These are phyloP conservation scores for Carassius carassius DNA, from an alignment of 2,113 vertebrate genomes.

Conservation along the genomic window DNA sequence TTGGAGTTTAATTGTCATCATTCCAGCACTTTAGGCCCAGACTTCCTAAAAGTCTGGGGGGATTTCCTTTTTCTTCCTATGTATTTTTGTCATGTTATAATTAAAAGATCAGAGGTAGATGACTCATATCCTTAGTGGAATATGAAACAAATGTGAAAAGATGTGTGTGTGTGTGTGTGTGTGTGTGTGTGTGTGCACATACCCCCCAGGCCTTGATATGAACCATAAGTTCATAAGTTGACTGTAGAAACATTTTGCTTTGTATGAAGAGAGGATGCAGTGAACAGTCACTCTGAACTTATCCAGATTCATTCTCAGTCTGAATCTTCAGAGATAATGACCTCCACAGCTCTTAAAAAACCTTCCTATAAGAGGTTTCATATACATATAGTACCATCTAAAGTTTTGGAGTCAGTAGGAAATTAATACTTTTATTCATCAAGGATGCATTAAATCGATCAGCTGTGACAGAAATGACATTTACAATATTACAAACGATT, in stretches of 20 bases:
- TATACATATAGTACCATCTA: neutral
- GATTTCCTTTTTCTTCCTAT: neutral
- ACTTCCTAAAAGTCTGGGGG: slow-evolving; percentile 22
- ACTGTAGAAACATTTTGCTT: slow-evolving; percentile 8
- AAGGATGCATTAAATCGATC: neutral
- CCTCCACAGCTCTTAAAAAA: neutral
- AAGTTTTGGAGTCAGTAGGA: too few species aligned
- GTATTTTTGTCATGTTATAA: slow-evolving; percentile 29
- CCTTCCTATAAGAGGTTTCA: neutral
- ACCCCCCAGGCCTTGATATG: neutral
- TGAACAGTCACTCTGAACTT: too few species aligned
- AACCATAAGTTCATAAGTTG: slow-evolving; percentile 3
- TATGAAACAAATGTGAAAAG: neutral
- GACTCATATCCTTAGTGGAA: slow-evolving; percentile 9
- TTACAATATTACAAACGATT: too few species aligned
- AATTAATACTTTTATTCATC: neutral
- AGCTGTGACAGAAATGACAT: too few species aligned
- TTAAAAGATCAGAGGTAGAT: slow-evolving; percentile 29
- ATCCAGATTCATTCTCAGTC: neutral
- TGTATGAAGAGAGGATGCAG: neutral
- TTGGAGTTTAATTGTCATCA: neutral
- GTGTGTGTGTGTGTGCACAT: neutral
- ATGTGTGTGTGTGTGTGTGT: slow-evolving; percentile 26
- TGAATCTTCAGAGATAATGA: neutral
- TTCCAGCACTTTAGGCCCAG: neutral